These are phyloP conservation scores for Hydrolagus colliei DNA, from an alignment of 2,797 vertebrate species.

Conservation along the genomic window DNA sequence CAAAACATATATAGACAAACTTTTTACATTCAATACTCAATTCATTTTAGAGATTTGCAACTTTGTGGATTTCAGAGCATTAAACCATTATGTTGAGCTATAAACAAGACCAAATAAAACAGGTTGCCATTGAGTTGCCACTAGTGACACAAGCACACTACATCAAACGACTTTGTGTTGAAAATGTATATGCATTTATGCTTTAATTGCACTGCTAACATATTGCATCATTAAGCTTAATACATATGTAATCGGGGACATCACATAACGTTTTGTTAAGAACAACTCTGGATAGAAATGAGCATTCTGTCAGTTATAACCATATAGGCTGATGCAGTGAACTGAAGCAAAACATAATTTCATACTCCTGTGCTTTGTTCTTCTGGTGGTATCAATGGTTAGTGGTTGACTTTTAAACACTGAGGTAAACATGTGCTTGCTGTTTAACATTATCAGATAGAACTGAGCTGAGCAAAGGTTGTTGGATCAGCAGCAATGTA, in stretches of 20 bases:
- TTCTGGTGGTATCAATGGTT: not conserved
- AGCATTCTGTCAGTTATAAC: not conserved
- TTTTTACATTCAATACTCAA: not conserved
- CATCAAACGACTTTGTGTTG: no score
- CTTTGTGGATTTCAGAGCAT: not conserved
- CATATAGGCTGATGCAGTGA: not conserved
- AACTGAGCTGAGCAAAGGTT: not conserved
- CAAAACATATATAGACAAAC: slow-evolving; percentile 11
- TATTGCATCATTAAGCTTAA: no score
- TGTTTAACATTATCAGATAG: not conserved
- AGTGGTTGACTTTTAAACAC: not conserved
- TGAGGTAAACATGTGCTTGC: not conserved
- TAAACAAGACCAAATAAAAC: not conserved
- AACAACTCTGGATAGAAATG: not conserved
- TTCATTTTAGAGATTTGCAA: not conserved
- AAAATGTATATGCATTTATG: no score
- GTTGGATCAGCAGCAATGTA: no score
- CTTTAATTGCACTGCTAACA: no score
- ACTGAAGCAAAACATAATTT: not conserved
- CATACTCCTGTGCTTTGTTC: not conserved
- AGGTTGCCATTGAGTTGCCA: not conserved
- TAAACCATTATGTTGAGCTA: not conserved
- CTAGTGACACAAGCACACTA: no score
- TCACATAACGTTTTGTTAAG: not conserved
- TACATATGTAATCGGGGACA: not conserved